Evolutionary conservation across 2,888 invertebrate species (phyloP), one percentile per base, ranked within the genome.

Genomic region (Heteromurus nitidus): DNA sequence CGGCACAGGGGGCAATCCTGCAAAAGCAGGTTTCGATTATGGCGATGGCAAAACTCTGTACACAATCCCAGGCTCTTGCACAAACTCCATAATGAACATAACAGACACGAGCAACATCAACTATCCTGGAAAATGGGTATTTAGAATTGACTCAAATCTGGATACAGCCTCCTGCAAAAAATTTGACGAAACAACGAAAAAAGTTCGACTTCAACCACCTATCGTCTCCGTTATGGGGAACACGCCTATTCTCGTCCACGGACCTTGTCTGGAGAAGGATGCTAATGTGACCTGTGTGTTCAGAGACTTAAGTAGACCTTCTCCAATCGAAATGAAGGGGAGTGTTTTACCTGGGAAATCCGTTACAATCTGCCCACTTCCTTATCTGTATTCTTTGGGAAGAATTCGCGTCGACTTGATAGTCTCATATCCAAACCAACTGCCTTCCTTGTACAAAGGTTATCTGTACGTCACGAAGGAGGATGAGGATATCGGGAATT

Each of bases 21-120:
- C 82, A 0, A 79, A 79, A 44, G 81, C 82, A 5, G 85, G 85
- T 2, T 85, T 85, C 60, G 84, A 84, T 11, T 55, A 69, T 11
- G 85, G 84, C 9, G 76, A 80, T 53, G 55, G 69, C 3, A 44
- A 7, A 7, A 81, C 55, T 2, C 65, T 74, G 30, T 82, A 65
- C 44, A 20, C 68, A 31, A n/a, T 85, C 5, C 82, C 84, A 1
- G 75, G 75, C 3, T 65, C 79, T 3, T 85, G 85, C 30, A 24
- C 81, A 18, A 1, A 36, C 1, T 24, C 18, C 0, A 73, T 85
- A n/a, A 3, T 58, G 2, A 47, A 80, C 18, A 30, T 83, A 26
- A 26, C 50, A 7, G 20, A 74, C 2, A 68, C 55, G 0, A 74
- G 70, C 16, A 84, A 84, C 44, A 58, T 84, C 13, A 44, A 68